Base-by-base conservation (phyloP, 2,888 invertebrate genomes). In the Tachystola acroxantha region DNA sequence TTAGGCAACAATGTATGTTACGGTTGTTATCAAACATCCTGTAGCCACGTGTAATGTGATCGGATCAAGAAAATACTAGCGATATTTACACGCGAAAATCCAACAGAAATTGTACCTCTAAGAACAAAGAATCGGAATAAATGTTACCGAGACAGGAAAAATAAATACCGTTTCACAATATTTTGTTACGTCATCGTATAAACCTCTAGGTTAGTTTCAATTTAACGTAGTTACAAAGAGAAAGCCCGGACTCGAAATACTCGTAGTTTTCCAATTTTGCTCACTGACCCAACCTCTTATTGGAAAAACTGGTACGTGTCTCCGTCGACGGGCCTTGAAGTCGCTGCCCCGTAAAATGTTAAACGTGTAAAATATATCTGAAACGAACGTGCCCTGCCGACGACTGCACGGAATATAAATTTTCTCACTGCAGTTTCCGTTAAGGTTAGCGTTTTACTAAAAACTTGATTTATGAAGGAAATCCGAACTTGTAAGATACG, bases 371-470 rank as follows among this genome's bases (percentile, higher is more conserved):
- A 49, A 48, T 46, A 50, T 51, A 54, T 55, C 53, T 47, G 36
- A 47, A 36, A 26, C 33, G 48, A 36, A 55, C 58, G 58, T 58
- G 58, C 50, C 58, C 48, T 42, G 43, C 36, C 39, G 35, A 37
- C 34, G 34, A 54, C 43, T 46, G 49, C 45, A 39, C 37, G 12
- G 56, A 51, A 56, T 57, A 57, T 46, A 45, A 47, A 45, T 53
- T n/a, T 53, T 33, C 34, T 16, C 25, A 10, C 30, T 30, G 37
- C 33, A 38, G 22, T 22, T 34, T 13, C 20, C n/a, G n/a, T n/a
- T n/a, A n/a, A n/a, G n/a, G n/a, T n/a, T n/a, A 7, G 2, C 24
- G 24, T 10, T n/a, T 10, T 26, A 26, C 26, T 10, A 10, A n/a
- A 4, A 4, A 2, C 4, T n/a, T 10, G 26, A n/a, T 26, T 10